phyloP scores from a whole-genome alignment of 2,888 invertebrate species.

The Sinhomidia bicolor region DNA sequence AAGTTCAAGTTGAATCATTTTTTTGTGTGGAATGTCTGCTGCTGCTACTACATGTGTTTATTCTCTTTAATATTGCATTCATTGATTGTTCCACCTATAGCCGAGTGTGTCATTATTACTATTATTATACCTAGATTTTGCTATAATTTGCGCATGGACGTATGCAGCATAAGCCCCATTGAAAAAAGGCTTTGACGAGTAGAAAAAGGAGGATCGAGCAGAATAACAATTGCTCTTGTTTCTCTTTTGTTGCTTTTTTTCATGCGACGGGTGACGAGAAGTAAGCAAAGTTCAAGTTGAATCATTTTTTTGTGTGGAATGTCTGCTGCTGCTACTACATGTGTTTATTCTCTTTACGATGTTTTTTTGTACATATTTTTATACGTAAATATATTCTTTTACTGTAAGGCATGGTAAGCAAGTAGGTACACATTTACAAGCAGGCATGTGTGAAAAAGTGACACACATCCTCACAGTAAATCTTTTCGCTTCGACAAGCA shows the following conservation, averaged over 20 bases:
- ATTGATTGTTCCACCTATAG: too few relatives aligned
- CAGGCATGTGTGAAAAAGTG: constrained; percentile 39
- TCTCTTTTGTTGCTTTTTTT: background rate
- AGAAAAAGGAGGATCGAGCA: too few relatives aligned
- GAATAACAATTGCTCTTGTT: background rate
- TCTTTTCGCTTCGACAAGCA: constrained; percentile 45
- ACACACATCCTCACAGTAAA: constrained; percentile 31
- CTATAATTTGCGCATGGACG: too few relatives aligned
- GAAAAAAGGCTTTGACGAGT: too few relatives aligned
- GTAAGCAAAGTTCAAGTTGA: constrained; percentile 21
- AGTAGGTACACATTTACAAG: constrained; percentile 14
- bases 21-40: background rate
- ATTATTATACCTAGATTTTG: too few relatives aligned
- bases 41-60: background rate
- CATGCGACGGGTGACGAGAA: background rate
- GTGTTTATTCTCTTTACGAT: background rate
- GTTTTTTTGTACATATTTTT: background rate
- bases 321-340: background rate
- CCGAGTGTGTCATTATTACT: too few relatives aligned
- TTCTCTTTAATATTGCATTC: too few relatives aligned
- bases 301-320: constrained; percentile 1
- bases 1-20: constrained; percentile 9
- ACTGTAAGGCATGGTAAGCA: background rate
- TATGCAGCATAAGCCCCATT: too few relatives aligned
- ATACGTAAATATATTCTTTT: background rate